Evolutionary conservation across 2,797 vertebrate genomes (phyloP).

Genomic region (Chiloscyllium punctatum): DNA sequence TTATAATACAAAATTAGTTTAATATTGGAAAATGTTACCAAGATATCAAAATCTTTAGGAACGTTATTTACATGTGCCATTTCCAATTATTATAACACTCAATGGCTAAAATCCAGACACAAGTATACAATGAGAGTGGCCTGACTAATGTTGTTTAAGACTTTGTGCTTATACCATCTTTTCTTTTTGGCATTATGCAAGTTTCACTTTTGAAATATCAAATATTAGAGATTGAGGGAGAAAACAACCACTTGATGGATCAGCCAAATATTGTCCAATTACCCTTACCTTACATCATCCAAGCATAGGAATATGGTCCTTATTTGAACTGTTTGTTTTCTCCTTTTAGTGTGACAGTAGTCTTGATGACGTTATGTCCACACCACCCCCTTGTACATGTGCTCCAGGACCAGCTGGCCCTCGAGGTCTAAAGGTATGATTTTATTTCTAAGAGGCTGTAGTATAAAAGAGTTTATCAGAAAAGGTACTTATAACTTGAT

Average conservation of each 20-base stretch:
- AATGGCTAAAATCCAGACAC: neutral
- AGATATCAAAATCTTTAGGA: neutral
- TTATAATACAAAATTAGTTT: neutral
- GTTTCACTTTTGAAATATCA: too few species aligned
- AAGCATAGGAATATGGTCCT: neutral
- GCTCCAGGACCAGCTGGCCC: conserved; percentile 78
- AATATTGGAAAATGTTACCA: neutral
- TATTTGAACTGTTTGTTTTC: neutral
- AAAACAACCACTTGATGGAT: too few species aligned
- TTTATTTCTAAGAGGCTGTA: neutral
- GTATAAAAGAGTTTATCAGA: neutral
- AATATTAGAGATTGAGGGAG: too few species aligned
- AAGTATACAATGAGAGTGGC: neutral
- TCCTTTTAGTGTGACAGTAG: conserved; percentile 74
- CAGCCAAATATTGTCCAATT: too few species aligned
- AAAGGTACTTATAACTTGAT: neutral
- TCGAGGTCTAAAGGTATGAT: conserved; percentile 75
- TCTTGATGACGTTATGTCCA: conserved; percentile 73
- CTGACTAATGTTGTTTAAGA: neutral
- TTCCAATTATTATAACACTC: neutral
- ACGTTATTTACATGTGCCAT: neutral
- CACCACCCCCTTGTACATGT: conserved; percentile 77
- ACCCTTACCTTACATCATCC: neutral
- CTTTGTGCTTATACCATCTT: neutral
- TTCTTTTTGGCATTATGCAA: neutral